Base-by-base conservation (phyloP, 2,797 vertebrate species). In the Coregonus suidteri region DNA sequence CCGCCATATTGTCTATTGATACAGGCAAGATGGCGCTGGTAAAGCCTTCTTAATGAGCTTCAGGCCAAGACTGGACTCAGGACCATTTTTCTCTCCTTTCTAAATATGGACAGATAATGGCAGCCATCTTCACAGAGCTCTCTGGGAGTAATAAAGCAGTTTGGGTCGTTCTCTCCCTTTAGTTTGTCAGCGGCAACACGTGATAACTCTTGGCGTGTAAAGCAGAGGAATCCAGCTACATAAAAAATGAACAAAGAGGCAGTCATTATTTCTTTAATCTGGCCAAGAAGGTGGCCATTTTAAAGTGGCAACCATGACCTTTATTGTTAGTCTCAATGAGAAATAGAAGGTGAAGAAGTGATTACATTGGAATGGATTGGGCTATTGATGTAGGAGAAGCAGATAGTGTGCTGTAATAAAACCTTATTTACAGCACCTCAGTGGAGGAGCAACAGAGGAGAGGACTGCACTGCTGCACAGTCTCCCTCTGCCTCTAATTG, bases 391-490 rank as follows among this genome's bases (percentile, higher is more conserved):
- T 91, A 82, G 83, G 80, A 88, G 93, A 92, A 88, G 87, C 87
- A 90, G 92, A 91, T 93, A 91, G 82, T 77, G 80, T 82, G 82
- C 87, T 89, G 91, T 90, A 93, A 93, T 94, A 94, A 93, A 94
- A 93, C 91, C 92, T 93, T 94, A 94, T 93, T 93, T 94, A 95
- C 92, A 92, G 91, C 92, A 93, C 89, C 89, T 93, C 87, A 77
- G 88, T 83, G 85, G 86, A 92, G 86, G 1, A 90, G 89, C 86
- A 89, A 89, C 91, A 90, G 88, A 90, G 87, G 82, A 89, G 88
- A 91, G 87, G 84, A 90, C 88, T 80, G 89, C 91, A 85, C 87
- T 85, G 89, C 88, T 80, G 88, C 92, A 85, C 87, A 84, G 87
- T 93, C 91, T 91, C 89, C 88, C 88, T 89, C 89, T 91, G 89